phyloP scores from a whole-genome alignment of 1,140 invertebrate species.

The Mya arenaria region DNA sequence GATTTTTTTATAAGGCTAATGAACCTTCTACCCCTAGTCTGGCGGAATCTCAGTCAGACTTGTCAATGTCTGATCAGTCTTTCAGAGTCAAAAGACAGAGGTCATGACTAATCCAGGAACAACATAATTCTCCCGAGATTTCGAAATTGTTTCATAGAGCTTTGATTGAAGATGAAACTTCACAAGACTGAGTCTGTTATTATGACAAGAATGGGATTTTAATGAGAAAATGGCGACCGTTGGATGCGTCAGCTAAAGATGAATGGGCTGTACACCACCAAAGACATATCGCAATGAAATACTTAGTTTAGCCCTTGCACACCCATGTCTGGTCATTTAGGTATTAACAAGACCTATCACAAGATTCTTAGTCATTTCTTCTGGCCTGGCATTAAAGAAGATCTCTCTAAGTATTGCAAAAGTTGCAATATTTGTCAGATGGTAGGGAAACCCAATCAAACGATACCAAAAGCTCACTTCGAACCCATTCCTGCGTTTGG shows the following conservation, averaged over 20 bases:
- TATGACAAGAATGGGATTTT: neutral
- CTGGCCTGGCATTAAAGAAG: constrained; percentile 36
- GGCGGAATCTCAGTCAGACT: too few species aligned
- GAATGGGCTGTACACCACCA: neutral
- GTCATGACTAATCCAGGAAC: too few species aligned
- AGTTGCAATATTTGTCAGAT: constrained; percentile 52
- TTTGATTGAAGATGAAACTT: constrained; percentile 19
- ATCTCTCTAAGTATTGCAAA: constrained; percentile 50
- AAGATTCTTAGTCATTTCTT: too few species aligned
- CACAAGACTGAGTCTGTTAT: neutral
- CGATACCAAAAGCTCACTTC: constrained; percentile 34
- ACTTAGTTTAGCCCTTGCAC: too few species aligned
- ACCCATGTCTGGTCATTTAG: constrained; percentile 51
- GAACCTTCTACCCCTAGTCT: too few species aligned
- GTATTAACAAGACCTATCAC: too few species aligned
- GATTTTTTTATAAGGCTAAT: neutral
- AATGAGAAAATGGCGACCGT: constrained; percentile 9
- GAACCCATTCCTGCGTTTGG: constrained; percentile 32
- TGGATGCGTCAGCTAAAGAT: neutral
- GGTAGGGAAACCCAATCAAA: constrained; percentile 54
- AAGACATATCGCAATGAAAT: constrained; percentile 12
- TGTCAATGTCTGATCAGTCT: too few species aligned
- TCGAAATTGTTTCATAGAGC: neutral
- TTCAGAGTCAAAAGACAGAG: too few species aligned
- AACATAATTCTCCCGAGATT: neutral